Evolutionary conservation across 2,797 vertebrate species (phyloP).

Genomic region (Syndactyla subalaris): DNA sequence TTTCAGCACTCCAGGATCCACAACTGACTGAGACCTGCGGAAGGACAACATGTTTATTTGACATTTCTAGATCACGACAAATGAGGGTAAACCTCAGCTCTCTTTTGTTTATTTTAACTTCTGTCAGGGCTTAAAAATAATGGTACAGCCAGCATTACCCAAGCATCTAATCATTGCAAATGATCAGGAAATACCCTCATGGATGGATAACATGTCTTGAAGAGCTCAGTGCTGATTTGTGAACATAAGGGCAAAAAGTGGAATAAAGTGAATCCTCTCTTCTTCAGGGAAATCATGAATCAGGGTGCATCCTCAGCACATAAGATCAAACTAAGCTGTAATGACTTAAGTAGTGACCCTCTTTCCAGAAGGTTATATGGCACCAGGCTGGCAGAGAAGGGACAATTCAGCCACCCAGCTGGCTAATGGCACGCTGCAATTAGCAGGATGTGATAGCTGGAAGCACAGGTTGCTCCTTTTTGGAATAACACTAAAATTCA

Average conservation of each 20-base stretch:
- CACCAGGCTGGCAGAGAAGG: not conserved
- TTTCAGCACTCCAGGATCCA: constrained; percentile 95
- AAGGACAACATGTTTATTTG: constrained; percentile 43
- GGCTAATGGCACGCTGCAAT: not conserved
- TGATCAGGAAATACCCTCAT: not conserved
- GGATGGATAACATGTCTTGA: not conserved
- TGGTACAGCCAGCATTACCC: not conserved
- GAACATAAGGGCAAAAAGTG: not conserved
- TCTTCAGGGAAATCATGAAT: not conserved
- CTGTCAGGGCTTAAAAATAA: not conserved
- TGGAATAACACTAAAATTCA: not conserved
- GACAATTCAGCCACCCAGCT: not conserved
- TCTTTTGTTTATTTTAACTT: not conserved
- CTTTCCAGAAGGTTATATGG: not conserved
- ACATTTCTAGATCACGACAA: constrained; percentile 33
- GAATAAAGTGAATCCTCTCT: not conserved
- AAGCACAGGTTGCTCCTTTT: not conserved
- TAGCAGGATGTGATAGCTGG: not conserved
- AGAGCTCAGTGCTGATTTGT: not conserved
- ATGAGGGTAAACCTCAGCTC: not conserved
- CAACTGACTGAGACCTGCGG: constrained; percentile 94
- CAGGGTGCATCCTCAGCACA: not conserved
- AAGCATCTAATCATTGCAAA: not conserved
- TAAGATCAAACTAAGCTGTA: not conserved
- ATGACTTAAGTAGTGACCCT: not conserved